A percentile compares a stretch with the other conserved stretches of the same genome.
Evolutionary conservation across 30 jellyfish, hydroid and myxozoan species (phyloP).

Genomic region (Pseudorhiza aurosa): DNA sequence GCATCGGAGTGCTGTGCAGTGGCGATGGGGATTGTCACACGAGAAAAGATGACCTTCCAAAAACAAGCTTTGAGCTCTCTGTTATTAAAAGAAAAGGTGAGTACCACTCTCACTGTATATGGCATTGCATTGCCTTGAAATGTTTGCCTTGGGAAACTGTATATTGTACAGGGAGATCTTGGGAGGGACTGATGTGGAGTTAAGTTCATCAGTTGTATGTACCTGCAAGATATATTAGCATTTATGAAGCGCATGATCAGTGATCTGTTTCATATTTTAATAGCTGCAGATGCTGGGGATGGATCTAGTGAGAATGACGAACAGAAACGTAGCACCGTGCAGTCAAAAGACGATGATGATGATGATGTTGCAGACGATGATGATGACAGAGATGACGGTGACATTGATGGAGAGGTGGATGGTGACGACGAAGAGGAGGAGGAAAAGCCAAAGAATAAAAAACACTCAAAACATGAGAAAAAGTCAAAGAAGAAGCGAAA

Average conservation of each 20-base stretch:
- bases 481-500: neutral
- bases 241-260: too few species aligned
- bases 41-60: conserved; percentile 75
- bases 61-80: conserved; percentile 31
- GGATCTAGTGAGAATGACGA: conserved; percentile 40
- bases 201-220: too few species aligned
- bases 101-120: too few species aligned
- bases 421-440: conserved; percentile 23
- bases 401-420: conserved; percentile 14
- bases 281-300: conserved; percentile 27
- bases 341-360: conserved; percentile 25
- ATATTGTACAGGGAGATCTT: too few species aligned
- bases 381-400: conserved; percentile 51
- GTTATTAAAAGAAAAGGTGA: conserved; percentile 40
- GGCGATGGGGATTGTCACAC: conserved; percentile 90
- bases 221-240: too few species aligned
- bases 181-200: too few species aligned
- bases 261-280: too few species aligned
- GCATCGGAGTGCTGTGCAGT: conserved; percentile 83
- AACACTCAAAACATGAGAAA: neutral
- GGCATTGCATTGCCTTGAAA: too few species aligned
- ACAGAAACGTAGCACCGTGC: conserved; percentile 39
- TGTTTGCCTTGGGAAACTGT: too few species aligned
- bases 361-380: conserved; percentile 43
- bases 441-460: conserved; percentile 26